Conservation (phyloP, 1,140 invertebrate genomes). For the Halyomorpha halys region DNA sequence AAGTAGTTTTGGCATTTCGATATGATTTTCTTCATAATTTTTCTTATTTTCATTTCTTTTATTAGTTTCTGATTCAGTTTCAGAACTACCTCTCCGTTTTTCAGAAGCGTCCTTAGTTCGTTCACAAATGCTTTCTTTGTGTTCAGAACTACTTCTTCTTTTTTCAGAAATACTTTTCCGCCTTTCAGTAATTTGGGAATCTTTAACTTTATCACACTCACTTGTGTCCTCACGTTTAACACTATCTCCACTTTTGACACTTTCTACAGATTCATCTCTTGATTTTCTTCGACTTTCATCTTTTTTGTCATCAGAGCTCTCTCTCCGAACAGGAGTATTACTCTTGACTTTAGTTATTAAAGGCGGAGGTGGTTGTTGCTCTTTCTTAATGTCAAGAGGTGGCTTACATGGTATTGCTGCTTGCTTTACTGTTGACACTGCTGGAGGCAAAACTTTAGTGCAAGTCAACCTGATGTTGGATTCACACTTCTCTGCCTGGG, state of each 20-base stretch:
- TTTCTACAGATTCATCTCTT: conserved; percentile 28
- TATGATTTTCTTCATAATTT: conserved; percentile 15
- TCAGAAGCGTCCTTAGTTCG: conserved; percentile 29
- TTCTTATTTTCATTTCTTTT: conserved; percentile 17
- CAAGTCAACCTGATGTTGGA: neutral
- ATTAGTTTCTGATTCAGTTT: conserved; percentile 17
- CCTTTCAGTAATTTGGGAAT: conserved; percentile 30
- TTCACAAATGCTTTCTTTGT: conserved; percentile 29
- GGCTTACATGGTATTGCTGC: neutral
- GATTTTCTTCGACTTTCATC: conserved; percentile 29
- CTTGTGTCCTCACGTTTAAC: conserved; percentile 28
- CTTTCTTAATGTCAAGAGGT: neutral
- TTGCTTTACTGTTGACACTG: neutral
- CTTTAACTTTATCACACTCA: conserved; percentile 30
- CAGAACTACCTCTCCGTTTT: conserved; percentile 27
- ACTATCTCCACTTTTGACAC: conserved; percentile 22
- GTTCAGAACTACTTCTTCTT: conserved; percentile 26
- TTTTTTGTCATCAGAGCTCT: conserved; percentile 27
- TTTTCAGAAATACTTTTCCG: conserved; percentile 28
- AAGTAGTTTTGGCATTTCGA: conserved; percentile 3
- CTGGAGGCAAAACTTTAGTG: neutral
- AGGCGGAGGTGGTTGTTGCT: neutral
- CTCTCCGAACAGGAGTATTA: conserved; percentile 23
- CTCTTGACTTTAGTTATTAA: neutral
- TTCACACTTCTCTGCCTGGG: conserved; percentile 22